Evolutionary conservation across 2,113 vertebrate species (phyloP).

Genomic region (Cottus gobio): DNA sequence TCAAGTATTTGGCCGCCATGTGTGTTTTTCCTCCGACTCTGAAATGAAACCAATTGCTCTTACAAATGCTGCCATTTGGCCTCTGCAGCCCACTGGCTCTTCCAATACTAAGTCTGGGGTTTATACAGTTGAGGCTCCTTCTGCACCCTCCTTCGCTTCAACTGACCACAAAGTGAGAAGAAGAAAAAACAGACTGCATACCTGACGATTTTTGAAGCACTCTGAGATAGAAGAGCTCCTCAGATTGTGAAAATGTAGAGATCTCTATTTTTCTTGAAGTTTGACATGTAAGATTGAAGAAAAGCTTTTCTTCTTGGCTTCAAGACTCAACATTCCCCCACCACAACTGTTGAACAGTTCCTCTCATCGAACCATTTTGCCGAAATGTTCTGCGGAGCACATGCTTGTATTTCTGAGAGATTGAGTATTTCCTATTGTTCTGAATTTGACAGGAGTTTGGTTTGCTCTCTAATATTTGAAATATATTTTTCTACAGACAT

Average conservation of each 20-base stretch:
- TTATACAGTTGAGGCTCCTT: conserved; percentile 46
- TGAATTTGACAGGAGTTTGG: conserved; percentile 29
- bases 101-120: conserved; percentile 74
- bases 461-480: conserved; percentile 2
- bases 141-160: conserved; percentile 10
- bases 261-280: conserved; percentile 26
- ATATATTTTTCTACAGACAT: neutral
- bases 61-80: conserved; percentile 67
- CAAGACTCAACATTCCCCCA: neutral
- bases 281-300: conserved; percentile 26
- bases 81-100: conserved; percentile 28
- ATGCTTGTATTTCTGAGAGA: conserved; percentile 31
- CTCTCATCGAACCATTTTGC: conserved; percentile 6
- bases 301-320: conserved; percentile 35
- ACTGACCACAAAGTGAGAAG: conserved; percentile 45
- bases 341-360: conserved; percentile 23
- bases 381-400: conserved; percentile 22
- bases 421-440: conserved; percentile 24
- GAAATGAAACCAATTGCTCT: conserved; percentile 46
- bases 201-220: conserved; percentile 37
- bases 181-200: conserved; percentile 25
- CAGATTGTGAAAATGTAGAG: conserved; percentile 14
- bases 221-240: conserved; percentile 17
- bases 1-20: conserved; percentile 30
- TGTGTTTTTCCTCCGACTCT: conserved; percentile 43